Conservation (phyloP, 2,113 vertebrate genomes). For the Macquaria ambigua region DNA sequence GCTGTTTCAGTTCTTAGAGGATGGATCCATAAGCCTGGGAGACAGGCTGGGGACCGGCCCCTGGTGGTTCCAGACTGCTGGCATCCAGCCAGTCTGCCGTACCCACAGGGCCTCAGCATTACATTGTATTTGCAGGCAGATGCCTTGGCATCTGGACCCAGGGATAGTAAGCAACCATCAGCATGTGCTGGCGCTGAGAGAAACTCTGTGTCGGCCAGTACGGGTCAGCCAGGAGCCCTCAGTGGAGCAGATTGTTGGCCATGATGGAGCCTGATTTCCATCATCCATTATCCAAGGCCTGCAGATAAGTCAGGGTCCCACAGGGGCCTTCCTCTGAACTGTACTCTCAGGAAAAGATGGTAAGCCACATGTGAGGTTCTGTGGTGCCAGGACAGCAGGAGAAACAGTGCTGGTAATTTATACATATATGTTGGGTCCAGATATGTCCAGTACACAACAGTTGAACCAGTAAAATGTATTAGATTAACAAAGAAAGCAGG, state of each 20-base stretch:
- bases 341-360: conserved; percentile 42
- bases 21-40: background rate
- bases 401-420: background rate
- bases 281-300: conserved; percentile 65
- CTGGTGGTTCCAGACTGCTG: conserved; percentile 8
- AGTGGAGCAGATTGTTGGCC: conserved; percentile 71
- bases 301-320: conserved; percentile 45
- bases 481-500: background rate
- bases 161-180: conserved; percentile 37
- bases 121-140: conserved; percentile 65
- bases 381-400: conserved; percentile 34
- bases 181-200: conserved; percentile 9
- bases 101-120: conserved; percentile 20
- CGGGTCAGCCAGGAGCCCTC: conserved; percentile 24
- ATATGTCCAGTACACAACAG: conserved; percentile 5
- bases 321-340: conserved; percentile 34
- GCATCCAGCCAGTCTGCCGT: background rate
- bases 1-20: background rate
- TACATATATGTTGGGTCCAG: background rate
- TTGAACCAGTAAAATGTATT: background rate
- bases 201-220: background rate
- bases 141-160: conserved; percentile 71
- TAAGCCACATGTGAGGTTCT: conserved; percentile 47
- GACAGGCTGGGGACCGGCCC: background rate
- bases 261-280: conserved; percentile 68